phyloP scores from a whole-genome alignment of 2,888 invertebrate species.

The Andrena bucephala region DNA sequence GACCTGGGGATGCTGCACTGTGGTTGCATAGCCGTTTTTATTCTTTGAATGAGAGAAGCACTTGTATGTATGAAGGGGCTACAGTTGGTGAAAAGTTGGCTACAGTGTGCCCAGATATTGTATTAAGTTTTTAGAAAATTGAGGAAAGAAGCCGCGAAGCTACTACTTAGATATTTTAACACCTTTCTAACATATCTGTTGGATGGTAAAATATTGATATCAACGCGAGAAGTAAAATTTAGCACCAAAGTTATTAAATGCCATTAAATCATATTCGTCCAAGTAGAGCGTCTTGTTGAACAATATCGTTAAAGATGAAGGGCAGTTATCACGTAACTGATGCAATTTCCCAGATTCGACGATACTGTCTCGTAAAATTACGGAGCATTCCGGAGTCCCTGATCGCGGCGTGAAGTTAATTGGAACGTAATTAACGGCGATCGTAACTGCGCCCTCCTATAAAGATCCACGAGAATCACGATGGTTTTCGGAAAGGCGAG shows the following conservation, averaged over 20 bases:
- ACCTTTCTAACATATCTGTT: too few species aligned
- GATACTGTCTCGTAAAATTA: conserved; percentile 30
- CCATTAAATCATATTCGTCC: neutral
- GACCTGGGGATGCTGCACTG: neutral
- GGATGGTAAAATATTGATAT: too few species aligned
- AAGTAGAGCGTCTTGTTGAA: conserved; percentile 3
- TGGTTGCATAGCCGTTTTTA: too few species aligned
- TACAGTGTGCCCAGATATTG: too few species aligned
- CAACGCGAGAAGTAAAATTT: too few species aligned
- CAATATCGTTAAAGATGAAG: conserved; percentile 7
- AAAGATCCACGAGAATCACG: conserved; percentile 19
- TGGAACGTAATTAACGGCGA: conserved; percentile 42
- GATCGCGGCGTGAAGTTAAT: conserved; percentile 23
- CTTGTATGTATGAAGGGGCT: too few species aligned
- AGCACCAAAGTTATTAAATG: too few species aligned
- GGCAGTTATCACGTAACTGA: conserved; percentile 19
- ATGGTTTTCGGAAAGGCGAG: conserved; percentile 46
- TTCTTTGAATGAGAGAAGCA: too few species aligned
- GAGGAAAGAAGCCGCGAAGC: too few species aligned
- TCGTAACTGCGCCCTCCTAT: conserved; percentile 23
- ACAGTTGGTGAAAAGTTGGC: too few species aligned
- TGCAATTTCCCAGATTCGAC: conserved; percentile 1
- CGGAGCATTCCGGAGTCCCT: neutral
- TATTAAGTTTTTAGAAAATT: too few species aligned
- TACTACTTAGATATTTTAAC: too few species aligned